phyloP scores from a whole-genome alignment of 1,140 invertebrate genomes.

The Drosophila virilis region DNA sequence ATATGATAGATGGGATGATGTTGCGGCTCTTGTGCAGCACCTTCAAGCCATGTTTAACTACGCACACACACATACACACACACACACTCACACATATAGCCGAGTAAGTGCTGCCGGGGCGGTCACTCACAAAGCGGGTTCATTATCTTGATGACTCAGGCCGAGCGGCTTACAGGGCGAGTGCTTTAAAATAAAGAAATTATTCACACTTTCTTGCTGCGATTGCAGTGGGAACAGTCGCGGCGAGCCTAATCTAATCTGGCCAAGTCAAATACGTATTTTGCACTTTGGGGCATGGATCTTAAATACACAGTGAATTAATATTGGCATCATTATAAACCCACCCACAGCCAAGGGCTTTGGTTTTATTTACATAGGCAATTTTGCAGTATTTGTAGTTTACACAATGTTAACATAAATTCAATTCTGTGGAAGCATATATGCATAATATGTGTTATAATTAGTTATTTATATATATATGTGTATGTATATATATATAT shows the following conservation, averaged over 20 bases:
- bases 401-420: slow-evolving; percentile 70
- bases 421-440: slow-evolving; percentile 42
- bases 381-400: slow-evolving; percentile 53
- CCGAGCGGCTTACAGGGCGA: slow-evolving; percentile 18
- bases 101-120: slow-evolving; percentile 3
- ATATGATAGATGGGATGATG: slow-evolving; percentile 34
- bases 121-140: slow-evolving; percentile 38
- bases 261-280: slow-evolving; percentile 10
- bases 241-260: slow-evolving; percentile 39
- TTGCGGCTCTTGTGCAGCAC: slow-evolving; percentile 13
- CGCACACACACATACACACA: neutral
- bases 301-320: slow-evolving; percentile 1
- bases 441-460: slow-evolving; percentile 15
- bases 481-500: no score
- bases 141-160: slow-evolving; percentile 65
- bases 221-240: neutral
- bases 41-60: slow-evolving; percentile 24
- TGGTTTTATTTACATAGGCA: slow-evolving; percentile 73
- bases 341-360: slow-evolving; percentile 60
- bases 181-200: slow-evolving; percentile 47
- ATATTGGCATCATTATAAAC: slow-evolving; percentile 29
- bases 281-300: neutral
- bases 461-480: slow-evolving; percentile 4
- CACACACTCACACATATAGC: neutral
- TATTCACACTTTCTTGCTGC: slow-evolving; percentile 66